Evolutionary conservation across 2,888 invertebrate genomes (phyloP), one percentile per base, ranked within the genome.

Genomic region (Tanypteryx hageni): DNA sequence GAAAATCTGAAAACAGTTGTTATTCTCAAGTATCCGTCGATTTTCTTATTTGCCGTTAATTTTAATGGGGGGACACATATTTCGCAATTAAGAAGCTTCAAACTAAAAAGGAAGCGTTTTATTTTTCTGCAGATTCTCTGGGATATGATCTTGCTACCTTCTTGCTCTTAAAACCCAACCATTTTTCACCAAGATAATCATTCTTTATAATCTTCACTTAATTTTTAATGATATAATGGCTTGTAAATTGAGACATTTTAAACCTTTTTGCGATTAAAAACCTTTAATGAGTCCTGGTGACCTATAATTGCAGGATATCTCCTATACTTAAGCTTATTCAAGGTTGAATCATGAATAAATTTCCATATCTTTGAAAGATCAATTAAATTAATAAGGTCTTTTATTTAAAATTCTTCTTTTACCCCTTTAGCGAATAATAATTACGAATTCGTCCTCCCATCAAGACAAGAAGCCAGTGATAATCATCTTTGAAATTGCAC

Each of bases 161-260:
- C 22, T 13, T 27, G 13, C 76, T 76, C 22, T 76, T 76, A 27
- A n/a, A 27, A 27, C 22, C 11, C 76, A 14, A 14, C 22, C 76
- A n/a, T 18, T 76, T 27, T 5, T 22, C 22, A 76, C 22, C 76
- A 4, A 76, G 22, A 22, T 27, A 13, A 27, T 27, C 76, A 11
- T 76, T 27, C 22, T 22, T 27, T 27, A 76, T 89, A 89, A 89
- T 89, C 61, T 16, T 64, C 31, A 44, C 11, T 31, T 61, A 31
- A 16, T 16, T n/a, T 44, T n/a, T 89, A 89, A 89, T 89, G 89
- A 89, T 64, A 64, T 89, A 89, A 89, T 89, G 64, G 89, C 89
- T 64, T 64, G 64, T 89, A 89, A 89, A 89, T 89, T 89, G 89
- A 89, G 89, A 89, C 27, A 68, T 89, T 89, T 61, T n/a, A n/a